Percentiles rank a stretch among this genome's conserved stretches.
Conservation (phyloP, 2,888 invertebrate genomes). For the Brenthis hecate region DNA sequence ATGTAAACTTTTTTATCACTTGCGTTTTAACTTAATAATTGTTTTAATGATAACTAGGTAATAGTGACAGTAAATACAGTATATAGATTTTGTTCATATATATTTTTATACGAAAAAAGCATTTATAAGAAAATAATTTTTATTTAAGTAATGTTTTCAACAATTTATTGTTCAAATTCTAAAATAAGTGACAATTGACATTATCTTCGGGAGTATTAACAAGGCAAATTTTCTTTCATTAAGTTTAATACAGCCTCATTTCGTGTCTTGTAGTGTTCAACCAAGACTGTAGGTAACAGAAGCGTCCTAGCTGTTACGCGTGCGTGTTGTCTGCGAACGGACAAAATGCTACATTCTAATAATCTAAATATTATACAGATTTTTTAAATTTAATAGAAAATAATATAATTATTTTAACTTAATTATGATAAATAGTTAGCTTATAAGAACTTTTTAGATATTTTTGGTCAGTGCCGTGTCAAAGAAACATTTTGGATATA, state of each 20-base stretch:
- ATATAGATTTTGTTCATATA: too few species aligned
- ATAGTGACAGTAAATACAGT: too few species aligned
- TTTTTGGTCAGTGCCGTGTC: slow-evolving; percentile 13
- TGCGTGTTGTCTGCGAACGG: slow-evolving; percentile 38
- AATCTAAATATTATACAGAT: neutral
- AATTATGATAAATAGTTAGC: slow-evolving; percentile 15
- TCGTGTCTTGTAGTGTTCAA: slow-evolving; percentile 36
- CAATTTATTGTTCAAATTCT: neutral
- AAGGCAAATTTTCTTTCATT: slow-evolving; percentile 8
- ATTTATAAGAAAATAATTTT: too few species aligned
- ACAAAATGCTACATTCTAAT: slow-evolving; percentile 23
- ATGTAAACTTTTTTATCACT: too few species aligned
- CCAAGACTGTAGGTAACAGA: slow-evolving; percentile 39
- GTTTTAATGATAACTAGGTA: too few species aligned
- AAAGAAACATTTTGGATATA: slow-evolving; percentile 7
- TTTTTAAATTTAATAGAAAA: neutral
- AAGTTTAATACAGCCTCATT: slow-evolving; percentile 29
- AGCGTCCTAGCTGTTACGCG: slow-evolving; percentile 51
- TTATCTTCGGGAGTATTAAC: slow-evolving; percentile 1
- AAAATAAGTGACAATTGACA: too few species aligned
- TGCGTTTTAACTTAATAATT: too few species aligned
- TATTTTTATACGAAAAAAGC: too few species aligned
- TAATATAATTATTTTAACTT: slow-evolving; percentile 1
- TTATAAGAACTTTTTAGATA: neutral
- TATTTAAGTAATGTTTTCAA: too few species aligned